phyloP scores from a whole-genome alignment of 2,113 vertebrate genomes.

The Gymnobelideus leadbeateri region DNA sequence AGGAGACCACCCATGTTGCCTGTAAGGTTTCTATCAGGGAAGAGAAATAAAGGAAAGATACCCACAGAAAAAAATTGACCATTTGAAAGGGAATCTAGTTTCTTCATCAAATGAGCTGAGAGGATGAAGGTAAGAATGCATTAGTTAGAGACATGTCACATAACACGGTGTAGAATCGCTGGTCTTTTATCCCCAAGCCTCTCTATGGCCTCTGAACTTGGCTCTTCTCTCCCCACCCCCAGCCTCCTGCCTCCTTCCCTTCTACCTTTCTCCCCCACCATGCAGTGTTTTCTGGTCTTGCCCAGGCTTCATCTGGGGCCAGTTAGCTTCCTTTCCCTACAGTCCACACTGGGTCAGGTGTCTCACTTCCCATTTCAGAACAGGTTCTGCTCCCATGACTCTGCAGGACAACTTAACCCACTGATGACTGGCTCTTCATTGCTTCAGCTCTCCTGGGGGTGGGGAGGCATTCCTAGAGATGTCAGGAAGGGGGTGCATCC shows the following conservation, averaged over 20 bases:
- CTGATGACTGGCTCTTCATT: no score
- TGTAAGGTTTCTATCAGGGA: neutral
- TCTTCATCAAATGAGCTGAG: neutral
- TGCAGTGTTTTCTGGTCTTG: accelerated
- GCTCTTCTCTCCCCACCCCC: neutral
- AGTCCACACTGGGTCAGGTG: neutral
- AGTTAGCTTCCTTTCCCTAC: neutral
- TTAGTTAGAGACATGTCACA: accelerated
- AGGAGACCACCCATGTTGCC: neutral
- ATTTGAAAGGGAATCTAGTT: neutral
- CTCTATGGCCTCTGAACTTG: neutral
- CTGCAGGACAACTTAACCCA: neutral
- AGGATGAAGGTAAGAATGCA: neutral
- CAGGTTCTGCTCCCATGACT: neutral
- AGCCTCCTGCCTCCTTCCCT: neutral
- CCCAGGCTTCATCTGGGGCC: neutral
- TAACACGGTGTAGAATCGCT: no score
- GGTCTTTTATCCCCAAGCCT: neutral
- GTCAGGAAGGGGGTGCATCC: neutral
- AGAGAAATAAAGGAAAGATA: neutral
- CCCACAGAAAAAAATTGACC: neutral
- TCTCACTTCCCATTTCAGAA: neutral
- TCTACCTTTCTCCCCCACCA: neutral
- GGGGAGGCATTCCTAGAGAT: neutral
- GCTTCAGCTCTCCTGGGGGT: no score